These are phyloP conservation scores for Onychomys arenicola DNA, from an alignment of 2,797 vertebrate genomes.

Conservation along the genomic window DNA sequence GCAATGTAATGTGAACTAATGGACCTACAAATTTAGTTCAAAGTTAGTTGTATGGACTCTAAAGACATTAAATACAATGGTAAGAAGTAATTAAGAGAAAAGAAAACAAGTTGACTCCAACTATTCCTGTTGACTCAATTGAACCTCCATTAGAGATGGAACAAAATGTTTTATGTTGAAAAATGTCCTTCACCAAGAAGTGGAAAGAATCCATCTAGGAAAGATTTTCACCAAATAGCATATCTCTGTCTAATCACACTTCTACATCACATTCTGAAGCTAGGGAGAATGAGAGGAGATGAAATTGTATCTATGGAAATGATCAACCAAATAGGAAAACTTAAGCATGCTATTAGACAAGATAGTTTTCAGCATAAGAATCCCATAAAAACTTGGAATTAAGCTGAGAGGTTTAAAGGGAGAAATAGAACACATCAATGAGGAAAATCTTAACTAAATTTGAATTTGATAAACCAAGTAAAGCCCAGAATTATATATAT, in stretches of 20 bases:
- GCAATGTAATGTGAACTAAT: neutral
- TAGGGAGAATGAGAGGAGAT: neutral
- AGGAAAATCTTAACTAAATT: neutral
- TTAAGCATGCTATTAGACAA: neutral
- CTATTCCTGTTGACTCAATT: neutral
- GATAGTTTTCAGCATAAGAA: neutral
- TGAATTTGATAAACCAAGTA: conserved; percentile 3
- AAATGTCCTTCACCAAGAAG: neutral
- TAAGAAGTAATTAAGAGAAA: neutral
- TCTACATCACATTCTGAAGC: neutral
- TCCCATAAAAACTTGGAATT: neutral
- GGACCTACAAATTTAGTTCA: neutral
- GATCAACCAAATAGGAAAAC: neutral
- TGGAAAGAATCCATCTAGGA: neutral
- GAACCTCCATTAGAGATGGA: neutral
- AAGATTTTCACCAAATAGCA: neutral
- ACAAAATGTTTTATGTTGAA: neutral
- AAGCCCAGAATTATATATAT: neutral
- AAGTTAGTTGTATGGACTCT: neutral
- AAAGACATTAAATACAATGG: neutral
- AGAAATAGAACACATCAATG: neutral
- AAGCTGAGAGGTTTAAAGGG: neutral
- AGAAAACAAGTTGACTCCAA: neutral
- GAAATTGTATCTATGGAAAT: neutral
- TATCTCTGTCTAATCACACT: neutral